Conservation (phyloP, 2,113 vertebrate genomes). For the Aphyosemion australe region DNA sequence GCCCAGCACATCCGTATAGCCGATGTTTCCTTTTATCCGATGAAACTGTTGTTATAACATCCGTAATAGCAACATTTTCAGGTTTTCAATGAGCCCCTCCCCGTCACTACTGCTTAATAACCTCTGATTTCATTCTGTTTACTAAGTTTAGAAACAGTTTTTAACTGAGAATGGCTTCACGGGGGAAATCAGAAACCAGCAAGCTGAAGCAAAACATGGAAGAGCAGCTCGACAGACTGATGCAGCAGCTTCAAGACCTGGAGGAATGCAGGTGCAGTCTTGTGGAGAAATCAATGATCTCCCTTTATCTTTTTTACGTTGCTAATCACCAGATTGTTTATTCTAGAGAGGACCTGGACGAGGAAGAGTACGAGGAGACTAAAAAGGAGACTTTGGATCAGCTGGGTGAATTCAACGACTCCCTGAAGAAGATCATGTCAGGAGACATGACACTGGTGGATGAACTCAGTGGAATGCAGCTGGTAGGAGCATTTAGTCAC, state of each 20-base stretch:
- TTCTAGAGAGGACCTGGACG: conserved; percentile 91
- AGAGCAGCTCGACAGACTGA: conserved; percentile 93
- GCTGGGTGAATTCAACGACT: conserved; percentile 94
- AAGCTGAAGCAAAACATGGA: conserved; percentile 96
- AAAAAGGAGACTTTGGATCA: conserved; percentile 97
- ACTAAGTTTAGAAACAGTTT: conserved; percentile 5
- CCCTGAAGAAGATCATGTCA: conserved; percentile 95
- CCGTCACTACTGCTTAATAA: too few species aligned
- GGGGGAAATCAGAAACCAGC: conserved; percentile 92
- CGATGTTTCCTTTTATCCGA: neutral
- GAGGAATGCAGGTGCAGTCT: conserved; percentile 92
- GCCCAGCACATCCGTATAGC: neutral
- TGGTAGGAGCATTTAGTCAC: conserved; percentile 79
- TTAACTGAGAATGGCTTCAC: conserved; percentile 87
- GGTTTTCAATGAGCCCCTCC: neutral
- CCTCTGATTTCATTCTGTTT: neutral
- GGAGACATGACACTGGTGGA: conserved; percentile 97
- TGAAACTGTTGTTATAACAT: neutral
- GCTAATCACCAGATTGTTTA: neutral
- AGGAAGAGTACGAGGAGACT: conserved; percentile 96
- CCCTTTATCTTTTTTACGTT: neutral
- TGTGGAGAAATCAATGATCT: neutral
- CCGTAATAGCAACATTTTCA: neutral
- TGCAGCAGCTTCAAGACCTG: conserved; percentile 97
- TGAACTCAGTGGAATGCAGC: conserved; percentile 95